These are phyloP conservation scores for Hypotaenidia okinawae DNA, from an alignment of 2,797 vertebrate genomes.

Conservation along the genomic window DNA sequence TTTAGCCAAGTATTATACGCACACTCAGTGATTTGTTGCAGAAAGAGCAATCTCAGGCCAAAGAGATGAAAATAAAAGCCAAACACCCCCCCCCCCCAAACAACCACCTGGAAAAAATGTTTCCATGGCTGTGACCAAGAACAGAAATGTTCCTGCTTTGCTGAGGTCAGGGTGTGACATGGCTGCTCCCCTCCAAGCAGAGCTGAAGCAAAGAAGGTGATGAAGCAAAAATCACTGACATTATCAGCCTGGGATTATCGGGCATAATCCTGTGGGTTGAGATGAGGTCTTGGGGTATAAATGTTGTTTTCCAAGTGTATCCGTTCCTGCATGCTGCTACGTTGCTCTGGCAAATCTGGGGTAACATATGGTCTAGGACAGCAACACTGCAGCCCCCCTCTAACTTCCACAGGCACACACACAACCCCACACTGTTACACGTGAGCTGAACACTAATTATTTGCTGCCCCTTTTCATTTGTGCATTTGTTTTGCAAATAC, in stretches of 20 bases:
- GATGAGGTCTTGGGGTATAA: not conserved
- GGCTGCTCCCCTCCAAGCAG: not conserved
- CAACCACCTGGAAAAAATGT: not conserved
- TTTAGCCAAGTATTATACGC: not conserved
- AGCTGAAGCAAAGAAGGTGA: not conserved
- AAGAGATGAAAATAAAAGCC: not conserved
- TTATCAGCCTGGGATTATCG: not conserved
- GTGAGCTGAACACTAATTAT: not conserved
- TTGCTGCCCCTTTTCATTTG: not conserved
- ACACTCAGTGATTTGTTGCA: not conserved
- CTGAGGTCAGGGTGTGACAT: not conserved
- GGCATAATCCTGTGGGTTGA: not conserved
- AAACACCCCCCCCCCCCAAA: not conserved
- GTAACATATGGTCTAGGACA: not conserved
- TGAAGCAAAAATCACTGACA: constrained; percentile 20
- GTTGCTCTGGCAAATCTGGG: not conserved
- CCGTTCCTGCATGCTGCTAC: not conserved
- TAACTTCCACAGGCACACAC: not conserved
- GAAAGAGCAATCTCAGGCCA: not conserved
- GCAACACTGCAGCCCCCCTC: not conserved
- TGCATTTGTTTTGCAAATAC: not conserved
- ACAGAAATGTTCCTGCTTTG: not conserved
- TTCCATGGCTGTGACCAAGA: not conserved
- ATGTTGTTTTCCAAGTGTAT: fast-evolving
- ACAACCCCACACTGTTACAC: not conserved